Percentiles rank a stretch among this genome's conserved stretches.
These are phyloP conservation scores for Synergus laeviventris DNA, from an alignment of 2,888 invertebrate species.

Conservation along the genomic window DNA sequence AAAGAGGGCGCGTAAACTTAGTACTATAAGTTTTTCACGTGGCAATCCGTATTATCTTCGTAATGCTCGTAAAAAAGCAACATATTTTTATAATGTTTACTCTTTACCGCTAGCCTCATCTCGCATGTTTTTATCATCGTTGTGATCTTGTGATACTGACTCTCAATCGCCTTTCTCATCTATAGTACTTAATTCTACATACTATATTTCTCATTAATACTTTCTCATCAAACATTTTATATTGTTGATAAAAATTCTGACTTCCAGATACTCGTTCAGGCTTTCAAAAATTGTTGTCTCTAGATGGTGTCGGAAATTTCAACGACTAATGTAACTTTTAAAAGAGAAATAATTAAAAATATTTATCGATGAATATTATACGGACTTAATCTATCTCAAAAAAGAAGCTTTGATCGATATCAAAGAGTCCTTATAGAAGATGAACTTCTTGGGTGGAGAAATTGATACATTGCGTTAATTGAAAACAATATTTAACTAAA, in stretches of 20 bases:
- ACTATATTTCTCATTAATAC: neutral
- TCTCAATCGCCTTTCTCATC: neutral
- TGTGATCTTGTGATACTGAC: slow-evolving; percentile 1
- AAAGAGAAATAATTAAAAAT: too few species aligned
- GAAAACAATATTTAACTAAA: too few species aligned
- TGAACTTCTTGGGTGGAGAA: too few species aligned
- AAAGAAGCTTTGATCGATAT: too few species aligned
- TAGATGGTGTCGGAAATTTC: neutral
- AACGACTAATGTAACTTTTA: too few species aligned
- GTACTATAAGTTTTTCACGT: too few species aligned
- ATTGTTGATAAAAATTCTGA: neutral
- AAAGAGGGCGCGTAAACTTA: neutral
- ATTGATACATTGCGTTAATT: too few species aligned
- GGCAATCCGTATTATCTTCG: neutral
- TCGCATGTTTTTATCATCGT: neutral
- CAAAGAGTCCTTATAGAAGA: too few species aligned
- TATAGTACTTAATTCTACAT: neutral
- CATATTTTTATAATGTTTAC: neutral
- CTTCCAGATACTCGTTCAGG: too few species aligned
- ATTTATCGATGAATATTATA: too few species aligned
- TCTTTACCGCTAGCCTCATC: neutral
- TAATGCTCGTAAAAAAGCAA: neutral
- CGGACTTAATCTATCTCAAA: too few species aligned
- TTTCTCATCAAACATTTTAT: neutral
- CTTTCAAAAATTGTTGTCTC: neutral